phyloP scores from a whole-genome alignment of 2,888 invertebrate genomes.

The Melanostoma scalare region DNA sequence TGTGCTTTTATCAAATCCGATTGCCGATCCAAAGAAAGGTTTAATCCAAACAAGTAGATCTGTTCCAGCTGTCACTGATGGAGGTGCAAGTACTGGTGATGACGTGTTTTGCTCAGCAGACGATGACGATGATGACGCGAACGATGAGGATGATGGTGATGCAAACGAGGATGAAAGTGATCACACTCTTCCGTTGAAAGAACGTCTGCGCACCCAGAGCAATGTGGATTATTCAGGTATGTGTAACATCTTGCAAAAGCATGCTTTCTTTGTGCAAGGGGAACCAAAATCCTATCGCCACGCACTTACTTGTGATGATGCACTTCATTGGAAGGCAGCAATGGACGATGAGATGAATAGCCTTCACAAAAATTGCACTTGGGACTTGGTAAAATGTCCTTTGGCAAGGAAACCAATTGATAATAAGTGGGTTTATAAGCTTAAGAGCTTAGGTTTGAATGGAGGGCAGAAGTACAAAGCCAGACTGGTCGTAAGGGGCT shows the following conservation, averaged over 20 bases:
- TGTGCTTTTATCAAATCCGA: not conserved
- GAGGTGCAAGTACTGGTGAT: constrained; percentile 25
- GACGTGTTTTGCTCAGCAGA: constrained; percentile 11
- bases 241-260: not conserved
- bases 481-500: constrained; percentile 20
- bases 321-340: not conserved
- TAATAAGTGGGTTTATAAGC: constrained; percentile 52
- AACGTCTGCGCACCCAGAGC: not conserved
- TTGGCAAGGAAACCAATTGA: constrained; percentile 20
- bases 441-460: not conserved
- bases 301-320: constrained; percentile 4
- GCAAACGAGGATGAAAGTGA: not conserved
- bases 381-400: not conserved
- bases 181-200: not conserved
- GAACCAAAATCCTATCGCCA: not conserved
- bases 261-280: not conserved
- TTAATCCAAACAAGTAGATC: not conserved
- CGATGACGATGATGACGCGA: not conserved
- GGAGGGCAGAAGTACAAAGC: constrained; percentile 4
- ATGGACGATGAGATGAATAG: not conserved
- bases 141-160: not conserved
- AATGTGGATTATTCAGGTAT: not conserved
- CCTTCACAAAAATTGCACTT: not conserved
- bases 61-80: constrained; percentile 2
- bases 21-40: not conserved